Base-by-base conservation (phyloP, 2,888 invertebrate species). In the Nezara viridula region DNA sequence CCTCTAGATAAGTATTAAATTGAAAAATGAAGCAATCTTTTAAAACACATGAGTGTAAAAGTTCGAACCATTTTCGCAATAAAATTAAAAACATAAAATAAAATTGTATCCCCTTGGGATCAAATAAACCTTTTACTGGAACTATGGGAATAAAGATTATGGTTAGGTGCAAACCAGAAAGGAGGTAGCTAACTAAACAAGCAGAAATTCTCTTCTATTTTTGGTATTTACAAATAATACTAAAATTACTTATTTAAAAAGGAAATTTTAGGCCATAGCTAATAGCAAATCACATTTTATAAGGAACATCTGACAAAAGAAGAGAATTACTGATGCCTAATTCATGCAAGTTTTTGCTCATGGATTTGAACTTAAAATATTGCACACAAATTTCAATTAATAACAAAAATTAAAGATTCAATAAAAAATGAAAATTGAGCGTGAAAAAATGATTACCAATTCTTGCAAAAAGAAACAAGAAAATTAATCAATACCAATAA, bases 21-120 rank as follows among this genome's bases (percentile, higher is more conserved):
- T 44, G 12, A 44, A 44, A 44, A 44, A n/a, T 24, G 40, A 81
- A 81, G n/a, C 81, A 81, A 81, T 27, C 1, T 40, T n/a, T 89
- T 89, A 44, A 52, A 77, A 88, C n/a, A 88, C n/a, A 85, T 85
- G 52, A 89, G 86, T 85, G 86, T 85, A 52, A 81, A 81, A 55
- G 89, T 89, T 89, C 89, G 89, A 89, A 89, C 89, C 89, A 89
- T 89, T 89, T 89, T 89, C 89, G 89, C 85, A 87, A 81, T 47
- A 24, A 44, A 81, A 77, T 24, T 21, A 87, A 81, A 77, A 40
- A 89, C 50, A 50, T 77, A 86, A 49, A 50, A 37, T 7, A 47
- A 66, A 88, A 16, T 49, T 85, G 81, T 81, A 88, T 85, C 77
- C 77, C 66, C 52, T n/a, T 37, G 77, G 88, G 85, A 85, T 77